phyloP scores from a whole-genome alignment of 1,140 invertebrate genomes.

The Dysdera silvatica region DNA sequence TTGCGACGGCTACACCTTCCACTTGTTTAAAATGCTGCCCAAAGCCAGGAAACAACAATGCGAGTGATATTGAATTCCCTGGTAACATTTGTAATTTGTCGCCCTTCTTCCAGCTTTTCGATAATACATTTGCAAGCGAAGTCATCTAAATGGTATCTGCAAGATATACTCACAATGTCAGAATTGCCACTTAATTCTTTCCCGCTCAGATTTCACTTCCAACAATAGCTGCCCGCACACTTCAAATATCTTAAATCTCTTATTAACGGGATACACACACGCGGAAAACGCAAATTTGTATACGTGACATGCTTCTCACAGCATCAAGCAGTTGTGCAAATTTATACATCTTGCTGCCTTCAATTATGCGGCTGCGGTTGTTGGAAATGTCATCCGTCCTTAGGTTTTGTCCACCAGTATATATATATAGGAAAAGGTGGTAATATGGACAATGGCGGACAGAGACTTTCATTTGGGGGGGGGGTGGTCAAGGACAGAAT shows the following conservation, averaged over 20 bases:
- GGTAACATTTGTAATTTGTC: conserved; percentile 9
- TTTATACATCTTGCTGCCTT: neutral
- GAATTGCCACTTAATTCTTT: no score
- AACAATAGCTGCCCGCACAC: no score
- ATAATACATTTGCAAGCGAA: neutral
- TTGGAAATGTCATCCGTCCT: neutral
- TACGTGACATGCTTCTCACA: neutral
- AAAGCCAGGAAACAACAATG: neutral
- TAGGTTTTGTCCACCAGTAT: neutral
- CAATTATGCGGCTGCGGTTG: neutral
- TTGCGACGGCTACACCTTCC: neutral
- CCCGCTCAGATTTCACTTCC: no score
- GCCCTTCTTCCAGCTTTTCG: no score
- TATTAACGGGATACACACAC: no score
- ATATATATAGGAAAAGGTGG: no score
- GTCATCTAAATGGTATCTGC: neutral
- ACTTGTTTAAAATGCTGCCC: no score
- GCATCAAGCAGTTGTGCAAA: neutral
- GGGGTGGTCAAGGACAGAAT: no score
- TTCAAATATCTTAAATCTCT: no score
- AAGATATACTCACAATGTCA: no score
- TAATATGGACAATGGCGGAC: no score
- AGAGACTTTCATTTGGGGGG: no score
- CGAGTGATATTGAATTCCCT: neutral
- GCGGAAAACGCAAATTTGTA: neutral